A percentile compares a stretch with the other conserved stretches of the same genome.
Evolutionary conservation across 2,888 invertebrate species (phyloP).

Genomic region (Yponomeuta malinellus): DNA sequence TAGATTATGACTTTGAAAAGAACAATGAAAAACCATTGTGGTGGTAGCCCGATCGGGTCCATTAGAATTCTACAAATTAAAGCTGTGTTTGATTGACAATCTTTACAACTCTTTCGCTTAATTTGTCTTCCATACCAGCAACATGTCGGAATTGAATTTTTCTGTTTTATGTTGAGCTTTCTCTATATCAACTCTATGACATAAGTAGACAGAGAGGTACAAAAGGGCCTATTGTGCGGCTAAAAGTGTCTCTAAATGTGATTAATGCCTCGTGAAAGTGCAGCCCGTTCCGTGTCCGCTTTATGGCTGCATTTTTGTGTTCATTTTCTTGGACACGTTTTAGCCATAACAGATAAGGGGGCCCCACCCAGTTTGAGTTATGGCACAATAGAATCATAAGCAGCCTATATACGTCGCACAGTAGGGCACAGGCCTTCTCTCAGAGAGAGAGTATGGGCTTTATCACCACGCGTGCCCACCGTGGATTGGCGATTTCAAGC

Average conservation of each 20-base stretch:
- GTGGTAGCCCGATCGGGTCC: no score
- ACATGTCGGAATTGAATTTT: not conserved
- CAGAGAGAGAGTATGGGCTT: no score
- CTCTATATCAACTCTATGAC: conserved; percentile 10
- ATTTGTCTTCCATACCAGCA: no score
- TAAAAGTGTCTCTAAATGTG: conserved; percentile 21
- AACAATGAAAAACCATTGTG: no score
- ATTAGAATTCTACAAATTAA: no score
- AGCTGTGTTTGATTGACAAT: no score
- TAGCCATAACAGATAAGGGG: not conserved
- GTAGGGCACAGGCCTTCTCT: no score
- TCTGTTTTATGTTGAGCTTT: conserved; percentile 3
- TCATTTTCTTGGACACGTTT: conserved; percentile 18
- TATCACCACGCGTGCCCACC: no score
- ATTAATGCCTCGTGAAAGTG: conserved; percentile 35
- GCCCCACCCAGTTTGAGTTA: not conserved
- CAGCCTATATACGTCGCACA: no score
- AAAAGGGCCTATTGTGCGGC: conserved; percentile 22
- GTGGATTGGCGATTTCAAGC: no score
- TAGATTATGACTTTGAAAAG: no score
- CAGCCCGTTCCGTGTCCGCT: conserved; percentile 24
- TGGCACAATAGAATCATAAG: not conserved
- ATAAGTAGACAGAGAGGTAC: conserved; percentile 23
- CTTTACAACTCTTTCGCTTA: no score
- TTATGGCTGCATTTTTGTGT: conserved; percentile 26